phyloP scores from a whole-genome alignment of 2,888 invertebrate species.

The Tachystola acroxantha region DNA sequence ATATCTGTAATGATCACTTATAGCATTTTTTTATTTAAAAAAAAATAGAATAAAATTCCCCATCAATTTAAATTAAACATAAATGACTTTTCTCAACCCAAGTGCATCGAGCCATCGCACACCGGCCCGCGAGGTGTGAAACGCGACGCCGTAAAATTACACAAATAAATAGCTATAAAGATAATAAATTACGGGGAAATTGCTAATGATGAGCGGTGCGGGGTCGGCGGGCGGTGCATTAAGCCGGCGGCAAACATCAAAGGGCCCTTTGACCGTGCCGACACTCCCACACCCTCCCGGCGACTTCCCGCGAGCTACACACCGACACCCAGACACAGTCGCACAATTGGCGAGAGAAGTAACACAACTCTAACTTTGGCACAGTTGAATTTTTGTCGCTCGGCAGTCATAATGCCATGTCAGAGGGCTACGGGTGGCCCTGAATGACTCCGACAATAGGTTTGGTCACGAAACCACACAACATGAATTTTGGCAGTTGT shows the following conservation, averaged over 20 bases:
- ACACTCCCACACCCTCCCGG: constrained; percentile 61
- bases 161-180: constrained; percentile 76
- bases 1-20: too few species aligned
- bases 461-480: too few species aligned
- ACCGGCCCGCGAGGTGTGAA: constrained; percentile 38
- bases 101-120: constrained; percentile 3
- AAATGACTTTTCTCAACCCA: not conserved
- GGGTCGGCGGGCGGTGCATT: constrained; percentile 74
- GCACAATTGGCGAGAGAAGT: too few species aligned
- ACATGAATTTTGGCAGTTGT: too few species aligned
- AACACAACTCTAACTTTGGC: too few species aligned
- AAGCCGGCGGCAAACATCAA: constrained; percentile 78
- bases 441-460: too few species aligned
- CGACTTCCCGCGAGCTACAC: constrained; percentile 27
- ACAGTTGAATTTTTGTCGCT: too few species aligned
- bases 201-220: constrained; percentile 75
- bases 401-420: too few species aligned
- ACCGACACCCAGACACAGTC: constrained; percentile 12
- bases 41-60: too few species aligned
- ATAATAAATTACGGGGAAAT: constrained; percentile 78
- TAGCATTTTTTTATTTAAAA: too few species aligned
- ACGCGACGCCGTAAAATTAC: constrained; percentile 57
- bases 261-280: constrained; percentile 77
- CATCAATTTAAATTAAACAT: not conserved
- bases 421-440: too few species aligned